Evolutionary conservation across 1,140 invertebrate species (phyloP).

Genomic region (Dreissena polymorpha): DNA sequence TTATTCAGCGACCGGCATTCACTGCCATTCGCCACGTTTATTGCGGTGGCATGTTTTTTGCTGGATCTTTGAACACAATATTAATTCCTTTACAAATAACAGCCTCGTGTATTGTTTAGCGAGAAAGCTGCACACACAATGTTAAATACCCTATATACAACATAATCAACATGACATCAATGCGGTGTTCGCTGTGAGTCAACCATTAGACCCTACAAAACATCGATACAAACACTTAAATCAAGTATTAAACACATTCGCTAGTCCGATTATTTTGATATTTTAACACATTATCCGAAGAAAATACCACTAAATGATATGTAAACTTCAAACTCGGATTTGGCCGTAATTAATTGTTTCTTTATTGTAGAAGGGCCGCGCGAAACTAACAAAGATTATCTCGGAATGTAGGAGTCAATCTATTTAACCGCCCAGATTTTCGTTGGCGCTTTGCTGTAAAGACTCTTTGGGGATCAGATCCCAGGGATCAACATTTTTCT

Average conservation of each 20-base stretch:
- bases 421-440: conserved; percentile 44
- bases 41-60: no score
- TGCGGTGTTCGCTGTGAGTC: background rate
- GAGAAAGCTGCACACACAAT: no score
- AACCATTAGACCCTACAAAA: background rate
- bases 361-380: conserved; percentile 31
- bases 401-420: conserved; percentile 53
- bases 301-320: conserved; percentile 55
- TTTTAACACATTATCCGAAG: conserved; percentile 57
- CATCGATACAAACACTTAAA: conserved; percentile 36
- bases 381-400: conserved; percentile 36
- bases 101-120: no score
- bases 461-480: conserved; percentile 49
- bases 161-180: no score
- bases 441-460: conserved; percentile 49
- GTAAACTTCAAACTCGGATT: conserved; percentile 57
- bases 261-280: conserved; percentile 55
- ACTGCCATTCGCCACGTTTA: no score
- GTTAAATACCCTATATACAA: no score
- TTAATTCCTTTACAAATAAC: no score
- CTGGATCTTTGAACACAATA: no score
- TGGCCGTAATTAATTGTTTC: conserved; percentile 46
- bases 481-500: conserved; percentile 54
- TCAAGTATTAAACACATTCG: conserved; percentile 36
- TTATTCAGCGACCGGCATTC: no score